phyloP scores from a whole-genome alignment of 2,113 vertebrate species.

The Sinocyclocheilus anshuiensis region DNA sequence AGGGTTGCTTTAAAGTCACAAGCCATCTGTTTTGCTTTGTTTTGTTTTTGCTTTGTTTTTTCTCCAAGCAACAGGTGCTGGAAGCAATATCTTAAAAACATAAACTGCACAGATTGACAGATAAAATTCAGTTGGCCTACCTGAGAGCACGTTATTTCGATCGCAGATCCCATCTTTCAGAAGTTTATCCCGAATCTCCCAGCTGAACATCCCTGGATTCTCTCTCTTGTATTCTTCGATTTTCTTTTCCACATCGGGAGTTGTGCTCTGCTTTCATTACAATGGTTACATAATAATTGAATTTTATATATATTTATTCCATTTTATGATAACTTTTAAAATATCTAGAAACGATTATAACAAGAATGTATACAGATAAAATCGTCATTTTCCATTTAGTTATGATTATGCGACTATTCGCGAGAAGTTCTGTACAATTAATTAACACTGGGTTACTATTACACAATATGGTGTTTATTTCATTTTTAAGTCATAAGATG shows the following conservation, averaged over 20 bases:
- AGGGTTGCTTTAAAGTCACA: too few relatives aligned
- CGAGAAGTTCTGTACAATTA: neutral
- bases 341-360: neutral
- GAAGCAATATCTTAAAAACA: neutral
- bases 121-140: conserved; percentile 66
- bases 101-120: neutral
- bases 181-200: conserved; percentile 96
- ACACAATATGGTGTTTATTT: neutral
- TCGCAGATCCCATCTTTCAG: conserved; percentile 96
- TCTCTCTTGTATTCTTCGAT: conserved; percentile 97
- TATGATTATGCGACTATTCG: neutral
- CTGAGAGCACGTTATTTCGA: conserved; percentile 95
- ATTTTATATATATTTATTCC: neutral
- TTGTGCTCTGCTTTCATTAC: conserved; percentile 87
- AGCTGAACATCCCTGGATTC: conserved; percentile 98
- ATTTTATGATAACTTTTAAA: neutral
- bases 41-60: too few relatives aligned
- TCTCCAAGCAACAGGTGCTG: conserved; percentile 13
- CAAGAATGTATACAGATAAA: neutral
- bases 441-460: too few relatives aligned
- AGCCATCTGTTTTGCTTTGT: too few relatives aligned
- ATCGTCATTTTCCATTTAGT: neutral
- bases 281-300: neutral
- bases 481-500: neutral
- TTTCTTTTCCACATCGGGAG: conserved; percentile 95